Percentiles rank a stretch among this genome's conserved stretches.
phyloP scores from a whole-genome alignment of 2,113 vertebrate genomes.

The Pseudonaja textilis region DNA sequence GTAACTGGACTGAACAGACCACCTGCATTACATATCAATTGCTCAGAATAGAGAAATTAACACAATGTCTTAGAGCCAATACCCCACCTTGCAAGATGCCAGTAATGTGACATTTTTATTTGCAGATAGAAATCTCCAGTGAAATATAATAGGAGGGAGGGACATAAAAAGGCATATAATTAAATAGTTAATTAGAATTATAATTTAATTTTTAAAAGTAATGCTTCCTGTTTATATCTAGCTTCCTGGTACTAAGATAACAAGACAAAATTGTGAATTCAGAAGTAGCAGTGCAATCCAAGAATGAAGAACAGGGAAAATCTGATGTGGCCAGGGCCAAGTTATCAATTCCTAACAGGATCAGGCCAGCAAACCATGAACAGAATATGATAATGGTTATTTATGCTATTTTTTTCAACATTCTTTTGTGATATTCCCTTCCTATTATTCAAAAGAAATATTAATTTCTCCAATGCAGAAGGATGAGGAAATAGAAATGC shows the following conservation, averaged over 20 bases:
- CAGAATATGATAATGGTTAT: too few relatives aligned
- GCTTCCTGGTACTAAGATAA: neutral
- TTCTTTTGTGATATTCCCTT: too few relatives aligned
- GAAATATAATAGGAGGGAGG: conserved; percentile 36
- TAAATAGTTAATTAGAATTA: conserved; percentile 62
- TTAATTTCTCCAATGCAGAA: neutral
- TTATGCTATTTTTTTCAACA: neutral
- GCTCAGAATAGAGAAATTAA: conserved; percentile 58
- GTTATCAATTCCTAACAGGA: neutral
- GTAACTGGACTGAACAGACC: neutral
- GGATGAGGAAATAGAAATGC: neutral
- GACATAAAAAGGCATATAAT: conserved; percentile 19
- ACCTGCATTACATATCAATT: conserved; percentile 41
- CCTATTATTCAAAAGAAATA: neutral
- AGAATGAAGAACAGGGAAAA: neutral
- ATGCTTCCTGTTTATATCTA: conserved; percentile 19
- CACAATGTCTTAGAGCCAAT: conserved; percentile 30
- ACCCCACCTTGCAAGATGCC: neutral
- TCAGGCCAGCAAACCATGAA: neutral
- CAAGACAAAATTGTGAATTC: conserved; percentile 15
- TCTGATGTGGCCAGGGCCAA: neutral
- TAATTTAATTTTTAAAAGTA: conserved; percentile 51
- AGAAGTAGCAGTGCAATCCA: neutral
- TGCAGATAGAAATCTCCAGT: conserved; percentile 36
- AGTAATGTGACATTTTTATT: conserved; percentile 45